phyloP scores from a whole-genome alignment of 2,888 invertebrate species.

The Xestia sexstrigata region DNA sequence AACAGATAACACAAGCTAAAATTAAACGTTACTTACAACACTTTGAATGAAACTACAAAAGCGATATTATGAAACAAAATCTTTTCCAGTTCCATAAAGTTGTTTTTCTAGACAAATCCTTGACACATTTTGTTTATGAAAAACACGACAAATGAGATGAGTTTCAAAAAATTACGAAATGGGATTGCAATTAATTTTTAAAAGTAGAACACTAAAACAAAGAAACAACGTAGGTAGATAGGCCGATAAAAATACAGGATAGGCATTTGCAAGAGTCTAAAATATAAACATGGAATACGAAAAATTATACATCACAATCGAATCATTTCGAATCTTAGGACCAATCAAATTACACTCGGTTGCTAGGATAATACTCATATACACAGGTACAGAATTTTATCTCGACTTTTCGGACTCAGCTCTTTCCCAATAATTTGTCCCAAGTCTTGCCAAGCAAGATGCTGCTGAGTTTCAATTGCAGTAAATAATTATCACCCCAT shows the following conservation, averaged over 20 bases:
- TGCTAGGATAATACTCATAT: neutral
- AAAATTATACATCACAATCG: constrained; percentile 12
- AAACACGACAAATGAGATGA: constrained; percentile 60
- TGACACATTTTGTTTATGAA: constrained; percentile 69
- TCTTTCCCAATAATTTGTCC: neutral
- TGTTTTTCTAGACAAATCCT: constrained; percentile 66
- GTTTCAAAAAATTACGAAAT: constrained; percentile 59
- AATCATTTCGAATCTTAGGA: constrained; percentile 10
- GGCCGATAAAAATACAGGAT: constrained; percentile 47
- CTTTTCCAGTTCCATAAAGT: constrained; percentile 61
- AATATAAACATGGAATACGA: constrained; percentile 17
- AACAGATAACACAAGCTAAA: constrained; percentile 69
- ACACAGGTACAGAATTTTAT: neutral
- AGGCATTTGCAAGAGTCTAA: constrained; percentile 26
- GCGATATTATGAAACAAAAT: constrained; percentile 45
- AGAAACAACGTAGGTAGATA: constrained; percentile 44
- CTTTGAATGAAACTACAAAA: constrained; percentile 41
- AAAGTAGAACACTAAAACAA: constrained; percentile 64
- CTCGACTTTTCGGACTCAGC: neutral
- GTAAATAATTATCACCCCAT: constrained; percentile 15
- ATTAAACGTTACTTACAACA: constrained; percentile 52
- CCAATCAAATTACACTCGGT: constrained; percentile 6
- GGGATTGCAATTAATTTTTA: constrained; percentile 64
- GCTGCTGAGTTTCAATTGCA: neutral
- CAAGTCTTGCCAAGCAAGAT: constrained; percentile 11